Evolutionary conservation across 2,797 vertebrate genomes (phyloP).

Genomic region (Tangara arthus): DNA sequence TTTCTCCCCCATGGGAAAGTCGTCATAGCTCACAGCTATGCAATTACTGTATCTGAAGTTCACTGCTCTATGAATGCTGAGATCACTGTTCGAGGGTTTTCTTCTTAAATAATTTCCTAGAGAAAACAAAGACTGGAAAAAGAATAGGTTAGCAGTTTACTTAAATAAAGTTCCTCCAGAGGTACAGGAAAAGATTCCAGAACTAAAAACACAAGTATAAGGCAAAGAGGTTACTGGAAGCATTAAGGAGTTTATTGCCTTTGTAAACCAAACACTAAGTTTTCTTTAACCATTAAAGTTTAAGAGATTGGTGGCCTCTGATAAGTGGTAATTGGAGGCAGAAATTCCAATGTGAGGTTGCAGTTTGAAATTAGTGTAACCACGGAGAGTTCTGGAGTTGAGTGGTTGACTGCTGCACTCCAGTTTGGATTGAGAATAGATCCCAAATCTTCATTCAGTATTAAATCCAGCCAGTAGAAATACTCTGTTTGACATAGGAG

Average conservation of each 20-base stretch:
- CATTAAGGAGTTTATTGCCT: not conserved
- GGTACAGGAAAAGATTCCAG: not conserved
- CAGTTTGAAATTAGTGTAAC: not conserved
- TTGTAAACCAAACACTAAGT: not conserved
- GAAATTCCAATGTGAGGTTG: not conserved
- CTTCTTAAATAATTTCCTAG: conserved; percentile 39
- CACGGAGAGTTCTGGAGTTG: not conserved
- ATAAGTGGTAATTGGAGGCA: not conserved
- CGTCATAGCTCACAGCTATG: conserved; percentile 24
- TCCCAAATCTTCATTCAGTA: not conserved
- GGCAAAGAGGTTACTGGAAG: not conserved
- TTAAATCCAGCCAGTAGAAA: not conserved
- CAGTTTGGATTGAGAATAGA: not conserved
- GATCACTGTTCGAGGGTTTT: conserved; percentile 1
- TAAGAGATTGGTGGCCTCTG: not conserved
- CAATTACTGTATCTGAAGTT: conserved; percentile 43
- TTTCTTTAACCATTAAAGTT: not conserved
- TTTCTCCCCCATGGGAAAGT: conserved; percentile 52
- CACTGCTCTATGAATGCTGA: conserved; percentile 9
- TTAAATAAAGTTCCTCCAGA: not conserved
- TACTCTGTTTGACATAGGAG: not conserved
- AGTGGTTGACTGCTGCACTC: not conserved
- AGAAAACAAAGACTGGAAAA: conserved; percentile 34
- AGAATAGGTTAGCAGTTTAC: not conserved
- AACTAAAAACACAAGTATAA: not conserved